These are phyloP conservation scores for Melinaea marsaeus DNA, from an alignment of 2,888 invertebrate species.

Conservation along the genomic window DNA sequence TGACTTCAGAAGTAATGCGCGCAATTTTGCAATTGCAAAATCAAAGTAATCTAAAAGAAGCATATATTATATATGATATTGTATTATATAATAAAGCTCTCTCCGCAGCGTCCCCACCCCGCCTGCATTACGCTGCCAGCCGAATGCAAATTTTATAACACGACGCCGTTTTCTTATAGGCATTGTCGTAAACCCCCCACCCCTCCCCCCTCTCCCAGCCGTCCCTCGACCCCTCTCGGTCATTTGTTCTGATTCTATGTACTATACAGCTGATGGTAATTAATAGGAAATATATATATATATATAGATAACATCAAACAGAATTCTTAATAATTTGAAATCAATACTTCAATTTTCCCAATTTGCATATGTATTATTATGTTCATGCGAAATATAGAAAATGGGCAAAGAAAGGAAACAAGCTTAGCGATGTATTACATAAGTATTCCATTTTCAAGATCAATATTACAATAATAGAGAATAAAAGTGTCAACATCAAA, in stretches of 20 bases:
- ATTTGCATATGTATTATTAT: no score
- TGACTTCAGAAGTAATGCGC: no score
- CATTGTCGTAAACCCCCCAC: conserved; percentile 62
- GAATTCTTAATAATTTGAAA: no score
- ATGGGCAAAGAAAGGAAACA: no score
- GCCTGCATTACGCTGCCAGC: conserved; percentile 66
- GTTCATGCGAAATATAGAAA: no score
- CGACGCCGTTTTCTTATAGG: conserved; percentile 71
- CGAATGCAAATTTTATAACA: conserved; percentile 77
- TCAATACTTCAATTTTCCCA: no score
- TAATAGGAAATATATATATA: not conserved
- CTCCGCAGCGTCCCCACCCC: conserved; percentile 42
- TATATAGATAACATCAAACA: not conserved
- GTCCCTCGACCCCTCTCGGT: conserved; percentile 43
- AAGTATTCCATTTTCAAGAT: no score
- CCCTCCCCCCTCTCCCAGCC: not conserved
- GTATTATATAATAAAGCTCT: conserved; percentile 37
- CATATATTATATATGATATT: not conserved
- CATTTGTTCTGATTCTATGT: conserved; percentile 64
- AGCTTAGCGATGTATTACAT: no score
- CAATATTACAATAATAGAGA: no score
- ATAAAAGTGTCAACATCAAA: no score
- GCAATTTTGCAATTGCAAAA: no score
- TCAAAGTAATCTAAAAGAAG: no score
- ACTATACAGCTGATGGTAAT: conserved; percentile 16